phyloP scores from a whole-genome alignment of 2,888 invertebrate species.

The Chrysolina americana region DNA sequence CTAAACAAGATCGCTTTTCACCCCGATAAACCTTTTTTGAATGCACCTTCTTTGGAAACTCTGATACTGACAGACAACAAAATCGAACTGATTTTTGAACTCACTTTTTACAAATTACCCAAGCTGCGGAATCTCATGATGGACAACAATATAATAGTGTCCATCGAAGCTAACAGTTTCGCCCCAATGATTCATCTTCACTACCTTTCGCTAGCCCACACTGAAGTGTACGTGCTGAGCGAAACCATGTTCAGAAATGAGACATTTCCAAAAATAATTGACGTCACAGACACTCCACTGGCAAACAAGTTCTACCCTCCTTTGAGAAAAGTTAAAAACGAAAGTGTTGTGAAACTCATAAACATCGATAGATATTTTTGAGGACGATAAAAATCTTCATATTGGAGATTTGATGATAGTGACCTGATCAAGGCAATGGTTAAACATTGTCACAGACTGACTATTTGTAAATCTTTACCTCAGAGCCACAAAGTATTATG shows the following conservation, averaged over 20 bases:
- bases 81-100: constrained; percentile 64
- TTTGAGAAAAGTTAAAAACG: constrained; percentile 62
- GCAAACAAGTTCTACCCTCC: constrained; percentile 64
- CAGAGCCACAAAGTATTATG: constrained; percentile 44
- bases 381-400: constrained; percentile 12
- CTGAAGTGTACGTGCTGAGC: constrained; percentile 63
- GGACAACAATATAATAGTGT: constrained; percentile 62
- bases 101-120: constrained; percentile 64
- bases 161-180: constrained; percentile 62
- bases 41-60: constrained; percentile 62
- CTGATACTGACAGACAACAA: constrained; percentile 63
- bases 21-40: constrained; percentile 61
- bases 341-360: constrained; percentile 60
- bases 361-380: constrained; percentile 55
- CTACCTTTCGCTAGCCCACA: constrained; percentile 65
- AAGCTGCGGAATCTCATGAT: constrained; percentile 63
- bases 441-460: constrained; percentile 47
- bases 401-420: constrained; percentile 23
- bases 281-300: constrained; percentile 64
- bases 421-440: constrained; percentile 33
- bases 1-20: constrained; percentile 62
- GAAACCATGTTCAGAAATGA: constrained; percentile 63
- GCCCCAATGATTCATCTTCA: constrained; percentile 61
- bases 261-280: constrained; percentile 62
- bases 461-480: constrained; percentile 37